These are phyloP conservation scores for Clarias pachynema DNA, from an alignment of 2,797 vertebrate genomes.

Conservation along the genomic window DNA sequence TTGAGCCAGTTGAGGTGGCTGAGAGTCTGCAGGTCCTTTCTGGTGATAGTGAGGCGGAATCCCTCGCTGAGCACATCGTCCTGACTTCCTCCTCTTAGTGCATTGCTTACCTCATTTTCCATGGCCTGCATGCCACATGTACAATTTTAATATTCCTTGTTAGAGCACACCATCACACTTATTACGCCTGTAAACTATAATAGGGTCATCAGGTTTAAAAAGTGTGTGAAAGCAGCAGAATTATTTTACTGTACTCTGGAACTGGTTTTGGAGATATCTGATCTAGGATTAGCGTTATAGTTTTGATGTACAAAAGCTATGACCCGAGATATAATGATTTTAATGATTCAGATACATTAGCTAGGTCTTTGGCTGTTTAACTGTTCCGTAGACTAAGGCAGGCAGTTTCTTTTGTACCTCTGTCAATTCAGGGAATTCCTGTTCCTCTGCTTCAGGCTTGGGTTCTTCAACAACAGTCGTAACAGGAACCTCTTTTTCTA, in stretches of 20 bases:
- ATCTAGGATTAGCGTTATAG: neutral
- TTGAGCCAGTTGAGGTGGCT: conserved; percentile 96
- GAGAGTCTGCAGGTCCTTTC: conserved; percentile 96
- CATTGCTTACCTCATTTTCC: conserved; percentile 84
- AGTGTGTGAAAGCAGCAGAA: neutral
- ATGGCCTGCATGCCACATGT: conserved; percentile 78
- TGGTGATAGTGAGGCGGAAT: conserved; percentile 91
- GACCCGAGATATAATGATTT: neutral
- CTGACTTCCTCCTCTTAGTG: conserved; percentile 81
- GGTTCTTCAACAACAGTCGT: conserved; percentile 68
- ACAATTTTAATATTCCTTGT: neutral
- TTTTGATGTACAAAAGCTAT: neutral
- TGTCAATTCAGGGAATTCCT: conserved; percentile 90
- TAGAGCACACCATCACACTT: neutral
- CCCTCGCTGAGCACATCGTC: conserved; percentile 93
- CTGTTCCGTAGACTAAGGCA: neutral
- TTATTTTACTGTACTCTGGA: no score
- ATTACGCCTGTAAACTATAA: neutral
- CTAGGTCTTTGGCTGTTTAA: neutral
- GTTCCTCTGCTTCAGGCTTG: conserved; percentile 68
- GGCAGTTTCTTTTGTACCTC: conserved; percentile 70
- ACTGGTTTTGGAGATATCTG: no score
- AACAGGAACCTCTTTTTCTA: conserved; percentile 93
- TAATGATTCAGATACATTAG: neutral
- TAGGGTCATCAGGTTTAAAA: no score